A percentile compares a stretch with the other conserved stretches of the same genome.
phyloP scores from a whole-genome alignment of 2,113 vertebrate species.

The Himantopus leucocephalus region DNA sequence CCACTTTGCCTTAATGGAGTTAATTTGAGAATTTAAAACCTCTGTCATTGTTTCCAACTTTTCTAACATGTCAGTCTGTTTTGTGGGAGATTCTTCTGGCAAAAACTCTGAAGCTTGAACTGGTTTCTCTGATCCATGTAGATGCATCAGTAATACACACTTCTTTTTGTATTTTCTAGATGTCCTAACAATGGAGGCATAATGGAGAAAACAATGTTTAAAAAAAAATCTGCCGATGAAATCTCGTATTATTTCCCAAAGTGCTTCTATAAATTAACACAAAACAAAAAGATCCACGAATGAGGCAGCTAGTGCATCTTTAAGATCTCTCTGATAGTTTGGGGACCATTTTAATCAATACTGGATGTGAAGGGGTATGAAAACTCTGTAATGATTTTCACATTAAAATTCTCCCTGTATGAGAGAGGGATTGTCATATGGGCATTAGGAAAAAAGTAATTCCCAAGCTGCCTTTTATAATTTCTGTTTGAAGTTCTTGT shows the following conservation, averaged over 20 bases:
- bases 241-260: background rate
- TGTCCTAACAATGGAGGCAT: background rate
- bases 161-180: background rate
- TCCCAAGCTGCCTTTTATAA: background rate
- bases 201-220: background rate
- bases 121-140: background rate
- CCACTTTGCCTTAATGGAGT: constrained; percentile 36
- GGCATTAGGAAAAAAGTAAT: background rate
- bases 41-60: background rate
- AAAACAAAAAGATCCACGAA: background rate
- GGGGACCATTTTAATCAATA: background rate
- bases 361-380: background rate
- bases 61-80: background rate
- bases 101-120: background rate
- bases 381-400: background rate
- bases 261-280: background rate
- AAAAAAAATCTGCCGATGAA: background rate
- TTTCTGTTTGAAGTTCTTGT: constrained; percentile 34
- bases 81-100: background rate
- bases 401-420: background rate
- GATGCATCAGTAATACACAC: background rate
- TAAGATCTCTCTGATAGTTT: background rate
- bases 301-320: background rate
- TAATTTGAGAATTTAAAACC: constrained; percentile 36
- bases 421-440: background rate